A percentile compares a stretch with the other conserved stretches of the same genome.
Evolutionary conservation across 2,888 invertebrate genomes (phyloP).

Genomic region (Hydropsyche betteni): DNA sequence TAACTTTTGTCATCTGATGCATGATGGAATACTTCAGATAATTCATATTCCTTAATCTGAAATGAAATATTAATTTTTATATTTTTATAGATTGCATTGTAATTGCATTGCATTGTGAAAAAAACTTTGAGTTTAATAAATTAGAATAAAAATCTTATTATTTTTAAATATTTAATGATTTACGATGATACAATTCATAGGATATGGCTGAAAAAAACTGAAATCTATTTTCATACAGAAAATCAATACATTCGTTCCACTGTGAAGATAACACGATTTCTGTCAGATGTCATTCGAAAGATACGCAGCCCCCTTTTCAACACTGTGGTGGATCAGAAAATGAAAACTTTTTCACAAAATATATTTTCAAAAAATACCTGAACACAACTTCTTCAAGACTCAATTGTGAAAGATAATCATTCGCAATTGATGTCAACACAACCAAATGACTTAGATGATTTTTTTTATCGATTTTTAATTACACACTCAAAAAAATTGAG

Average conservation of each 20-base stretch:
- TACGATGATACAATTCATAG: too few relatives aligned
- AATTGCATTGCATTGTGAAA: too few relatives aligned
- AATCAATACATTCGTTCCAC: slow-evolving; percentile 31
- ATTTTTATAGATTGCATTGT: too few relatives aligned
- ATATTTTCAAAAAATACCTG: too few relatives aligned
- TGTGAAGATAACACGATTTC: slow-evolving; percentile 49
- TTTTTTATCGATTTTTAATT: too few relatives aligned
- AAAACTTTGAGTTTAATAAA: neutral
- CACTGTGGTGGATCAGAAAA: too few relatives aligned
- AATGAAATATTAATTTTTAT: slow-evolving; percentile 48
- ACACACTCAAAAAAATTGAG: too few relatives aligned
- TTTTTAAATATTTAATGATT: too few relatives aligned
- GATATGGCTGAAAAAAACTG: slow-evolving; percentile 30
- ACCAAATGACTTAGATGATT: too few relatives aligned
- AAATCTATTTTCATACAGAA: slow-evolving; percentile 16
- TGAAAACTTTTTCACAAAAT: neutral
- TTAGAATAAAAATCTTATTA: neutral
- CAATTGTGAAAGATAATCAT: too few relatives aligned
- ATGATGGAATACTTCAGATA: slow-evolving; percentile 87
- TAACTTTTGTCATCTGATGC: slow-evolving; percentile 80
- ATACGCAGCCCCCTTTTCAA: slow-evolving; percentile 3
- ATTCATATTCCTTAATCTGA: slow-evolving; percentile 87
- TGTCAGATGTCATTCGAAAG: slow-evolving; percentile 24
- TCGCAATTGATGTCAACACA: too few relatives aligned
- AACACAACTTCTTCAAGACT: too few relatives aligned